A percentile compares a stretch with the other conserved stretches of the same genome.
phyloP scores from a whole-genome alignment of 2,113 vertebrate species.

The Myodes glareolus region DNA sequence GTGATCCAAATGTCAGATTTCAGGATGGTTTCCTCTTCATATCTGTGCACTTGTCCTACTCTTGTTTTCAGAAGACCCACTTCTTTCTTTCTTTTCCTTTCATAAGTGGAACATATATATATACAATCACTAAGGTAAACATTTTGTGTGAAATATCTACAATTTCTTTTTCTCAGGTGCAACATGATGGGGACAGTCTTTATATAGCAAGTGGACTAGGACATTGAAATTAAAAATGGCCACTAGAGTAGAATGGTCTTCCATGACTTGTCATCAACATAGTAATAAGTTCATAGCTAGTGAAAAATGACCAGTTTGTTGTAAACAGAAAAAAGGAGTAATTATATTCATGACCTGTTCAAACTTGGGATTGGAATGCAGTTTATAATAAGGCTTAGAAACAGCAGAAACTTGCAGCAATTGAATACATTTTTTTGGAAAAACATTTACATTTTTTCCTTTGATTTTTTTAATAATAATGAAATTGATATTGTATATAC shows the following conservation, averaged over 20 bases:
- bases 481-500: background rate
- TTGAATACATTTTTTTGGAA: background rate
- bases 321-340: background rate
- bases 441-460: background rate
- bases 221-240: background rate
- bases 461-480: background rate
- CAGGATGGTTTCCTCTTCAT: background rate
- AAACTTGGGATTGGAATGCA: background rate
- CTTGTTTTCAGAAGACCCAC: background rate
- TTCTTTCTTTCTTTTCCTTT: background rate
- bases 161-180: background rate
- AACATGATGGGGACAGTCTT: background rate
- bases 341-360: background rate
- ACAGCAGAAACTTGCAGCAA: background rate
- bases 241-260: background rate
- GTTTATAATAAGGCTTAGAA: background rate
- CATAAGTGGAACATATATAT: background rate
- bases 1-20: background rate
- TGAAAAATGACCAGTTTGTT: background rate
- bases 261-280: background rate
- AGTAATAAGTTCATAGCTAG: background rate
- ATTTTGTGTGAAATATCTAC: background rate
- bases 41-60: background rate
- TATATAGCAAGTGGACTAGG: background rate
- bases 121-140: background rate